Evolutionary conservation across 2,113 vertebrate species (phyloP), one percentile per base, ranked within the genome.

Genomic region (Rhinolophus ferrumequinum): DNA sequence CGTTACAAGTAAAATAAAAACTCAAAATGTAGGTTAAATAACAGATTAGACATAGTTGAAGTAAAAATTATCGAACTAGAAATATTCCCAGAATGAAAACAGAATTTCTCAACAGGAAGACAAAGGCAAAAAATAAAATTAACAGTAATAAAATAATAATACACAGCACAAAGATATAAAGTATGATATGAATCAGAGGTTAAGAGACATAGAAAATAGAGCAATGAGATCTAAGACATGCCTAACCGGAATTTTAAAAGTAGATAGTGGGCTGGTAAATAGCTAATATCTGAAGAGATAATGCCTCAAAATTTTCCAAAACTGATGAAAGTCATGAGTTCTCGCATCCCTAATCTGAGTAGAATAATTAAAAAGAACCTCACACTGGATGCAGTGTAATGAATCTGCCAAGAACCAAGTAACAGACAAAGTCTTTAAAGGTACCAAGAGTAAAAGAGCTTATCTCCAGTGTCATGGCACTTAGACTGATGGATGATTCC

Each of bases 351-450:
- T 93, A 52, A 81, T 95, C 69, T 80, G 77, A 80, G 24, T 35
- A 58, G 35, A 10, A 86, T 90, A 90, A 80, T 70, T 92, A 75
- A 95, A 95, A 92, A 81, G 56, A 93, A 77, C 30, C 41, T 9
- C 56, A 86, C 28, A 60, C 5, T 35, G 58, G 56, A 88, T 28
- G 75, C 12, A 16, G 10, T 81, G 2, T 62, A 81, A 93, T 87
- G 69, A 89, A 82, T 67, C 80, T 90, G 13, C 69, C 79, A 67
- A 94, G 73, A 21, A 79, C 66, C 56, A 62, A 52, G 60, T 38
- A 80, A 69, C 44, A 90, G 64, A 54, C 15, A 84, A 91, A 30
- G 87, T 18, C n/a, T 93, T 64, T 75, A 50, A 81, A 85, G 28
- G 24, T 50, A n/a, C 41, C 12, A 16, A 54, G 52, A 87, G 70